phyloP scores from a whole-genome alignment of 1,140 invertebrate species.

The Pissodes strobi region DNA sequence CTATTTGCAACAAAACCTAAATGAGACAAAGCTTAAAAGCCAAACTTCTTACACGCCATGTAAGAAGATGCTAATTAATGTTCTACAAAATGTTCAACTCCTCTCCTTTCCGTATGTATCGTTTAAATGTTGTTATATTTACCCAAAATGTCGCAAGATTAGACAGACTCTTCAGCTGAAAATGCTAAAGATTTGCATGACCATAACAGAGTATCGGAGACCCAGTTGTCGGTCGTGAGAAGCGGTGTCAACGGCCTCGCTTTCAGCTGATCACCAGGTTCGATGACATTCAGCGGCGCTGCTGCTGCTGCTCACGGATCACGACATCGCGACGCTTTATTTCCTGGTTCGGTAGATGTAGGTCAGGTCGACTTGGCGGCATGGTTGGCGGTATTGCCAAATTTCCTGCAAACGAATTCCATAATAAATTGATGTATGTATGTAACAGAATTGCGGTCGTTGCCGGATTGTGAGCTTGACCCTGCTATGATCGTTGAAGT shows the following conservation, averaged over 20 bases:
- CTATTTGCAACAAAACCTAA: too few species aligned
- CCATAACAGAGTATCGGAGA: constrained; percentile 36
- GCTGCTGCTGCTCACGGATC: constrained; percentile 16
- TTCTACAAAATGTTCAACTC: too few species aligned
- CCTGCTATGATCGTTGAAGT: too few species aligned
- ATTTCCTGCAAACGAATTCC: constrained; percentile 23
- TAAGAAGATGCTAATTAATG: too few species aligned
- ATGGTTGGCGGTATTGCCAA: constrained; percentile 29
- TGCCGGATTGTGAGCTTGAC: too few species aligned
- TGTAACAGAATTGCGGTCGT: too few species aligned
- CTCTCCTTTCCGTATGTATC: too few species aligned
- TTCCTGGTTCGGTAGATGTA: constrained; percentile 54
- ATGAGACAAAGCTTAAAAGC: too few species aligned
- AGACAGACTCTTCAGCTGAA: constrained; percentile 10
- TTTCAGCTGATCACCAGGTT: constrained; percentile 53
- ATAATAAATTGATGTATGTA: neutral
- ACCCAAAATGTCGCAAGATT: constrained; percentile 16
- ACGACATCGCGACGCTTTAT: constrained; percentile 50
- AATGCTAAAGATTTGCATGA: constrained; percentile 21
- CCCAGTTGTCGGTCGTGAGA: constrained; percentile 43
- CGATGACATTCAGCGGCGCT: constrained; percentile 46
- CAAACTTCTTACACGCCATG: too few species aligned
- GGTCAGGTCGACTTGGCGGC: constrained; percentile 49
- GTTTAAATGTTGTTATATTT: too few species aligned
- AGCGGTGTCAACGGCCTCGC: constrained; percentile 49